Percentiles rank a stretch among this genome's conserved stretches.
These are phyloP conservation scores for Lutjanus erythropterus DNA, from an alignment of 2,113 vertebrate genomes.

Conservation along the genomic window DNA sequence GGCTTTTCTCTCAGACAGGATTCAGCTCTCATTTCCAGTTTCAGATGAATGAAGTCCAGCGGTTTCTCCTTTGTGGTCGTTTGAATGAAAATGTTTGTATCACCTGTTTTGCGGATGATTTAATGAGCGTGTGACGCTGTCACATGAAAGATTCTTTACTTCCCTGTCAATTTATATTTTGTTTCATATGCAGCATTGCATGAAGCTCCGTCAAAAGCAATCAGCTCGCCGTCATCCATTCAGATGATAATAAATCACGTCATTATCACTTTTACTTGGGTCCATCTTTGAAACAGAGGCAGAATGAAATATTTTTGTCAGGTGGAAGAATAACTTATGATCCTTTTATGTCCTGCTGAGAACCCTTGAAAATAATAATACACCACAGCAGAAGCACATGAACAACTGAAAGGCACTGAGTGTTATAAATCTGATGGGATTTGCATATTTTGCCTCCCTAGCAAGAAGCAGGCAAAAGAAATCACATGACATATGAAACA, in stretches of 20 bases:
- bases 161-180: constrained; percentile 76
- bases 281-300: constrained; percentile 73
- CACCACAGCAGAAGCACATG: constrained; percentile 68
- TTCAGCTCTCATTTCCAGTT: constrained; percentile 45
- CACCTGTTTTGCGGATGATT: constrained; percentile 72
- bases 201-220: constrained; percentile 70
- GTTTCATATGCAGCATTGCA: constrained; percentile 70
- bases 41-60: constrained; percentile 59
- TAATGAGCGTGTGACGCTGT: constrained; percentile 78
- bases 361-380: constrained; percentile 83
- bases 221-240: constrained; percentile 63
- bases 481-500: constrained; percentile 57
- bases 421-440: constrained; percentile 82
- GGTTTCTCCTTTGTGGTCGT: constrained; percentile 46
- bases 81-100: constrained; percentile 71
- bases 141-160: constrained; percentile 77
- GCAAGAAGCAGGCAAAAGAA: constrained; percentile 57
- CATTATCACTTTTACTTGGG: constrained; percentile 72
- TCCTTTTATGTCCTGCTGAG: constrained; percentile 82
- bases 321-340: constrained; percentile 82
- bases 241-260: constrained; percentile 76
- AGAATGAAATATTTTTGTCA: constrained; percentile 75
- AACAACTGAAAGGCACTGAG: constrained; percentile 73
- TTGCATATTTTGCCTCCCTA: constrained; percentile 76
- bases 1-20: constrained; percentile 38